Evolutionary conservation across 2,888 invertebrate species (phyloP).

Genomic region (Stenichneumon culpator): DNA sequence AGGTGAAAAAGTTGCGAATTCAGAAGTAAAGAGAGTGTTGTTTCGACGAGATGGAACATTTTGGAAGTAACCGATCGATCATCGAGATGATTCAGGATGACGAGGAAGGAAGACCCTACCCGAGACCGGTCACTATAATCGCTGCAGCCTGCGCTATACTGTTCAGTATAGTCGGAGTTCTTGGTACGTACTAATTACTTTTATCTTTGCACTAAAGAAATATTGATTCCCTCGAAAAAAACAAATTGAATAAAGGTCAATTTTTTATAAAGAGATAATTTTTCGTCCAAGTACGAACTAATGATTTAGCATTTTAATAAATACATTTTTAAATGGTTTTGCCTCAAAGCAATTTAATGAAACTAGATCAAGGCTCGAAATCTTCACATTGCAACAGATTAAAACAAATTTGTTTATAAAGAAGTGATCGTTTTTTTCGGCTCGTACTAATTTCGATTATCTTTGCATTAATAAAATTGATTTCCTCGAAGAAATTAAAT

Average conservation of each 20-base stretch:
- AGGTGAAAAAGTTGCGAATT: slow-evolving; percentile 20
- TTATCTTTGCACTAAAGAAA: background rate
- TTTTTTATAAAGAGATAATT: no score
- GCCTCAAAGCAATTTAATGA: slow-evolving; percentile 5
- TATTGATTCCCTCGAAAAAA: no score
- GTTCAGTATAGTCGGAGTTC: slow-evolving; percentile 92
- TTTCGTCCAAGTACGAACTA: background rate
- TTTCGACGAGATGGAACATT: slow-evolving; percentile 69
- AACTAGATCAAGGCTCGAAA: background rate
- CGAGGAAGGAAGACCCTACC: slow-evolving; percentile 85
- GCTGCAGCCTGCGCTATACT: slow-evolving; percentile 93
- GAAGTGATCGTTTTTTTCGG: slow-evolving; percentile 6
- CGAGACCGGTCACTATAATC: slow-evolving; percentile 91
- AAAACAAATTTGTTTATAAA: slow-evolving; percentile 37
- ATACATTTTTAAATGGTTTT: background rate
- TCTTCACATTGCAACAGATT: slow-evolving; percentile 29
- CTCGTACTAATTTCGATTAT: background rate
- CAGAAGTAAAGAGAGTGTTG: background rate
- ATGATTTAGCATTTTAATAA: background rate
- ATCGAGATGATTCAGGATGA: slow-evolving; percentile 59
- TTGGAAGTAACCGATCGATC: slow-evolving; percentile 69
- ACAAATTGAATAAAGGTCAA: no score
- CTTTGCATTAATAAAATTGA: no score
- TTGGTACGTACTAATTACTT: slow-evolving; percentile 86
- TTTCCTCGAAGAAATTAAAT: no score